phyloP scores from a whole-genome alignment of 1,140 invertebrate genomes.

The Philaenus spumarius region DNA sequence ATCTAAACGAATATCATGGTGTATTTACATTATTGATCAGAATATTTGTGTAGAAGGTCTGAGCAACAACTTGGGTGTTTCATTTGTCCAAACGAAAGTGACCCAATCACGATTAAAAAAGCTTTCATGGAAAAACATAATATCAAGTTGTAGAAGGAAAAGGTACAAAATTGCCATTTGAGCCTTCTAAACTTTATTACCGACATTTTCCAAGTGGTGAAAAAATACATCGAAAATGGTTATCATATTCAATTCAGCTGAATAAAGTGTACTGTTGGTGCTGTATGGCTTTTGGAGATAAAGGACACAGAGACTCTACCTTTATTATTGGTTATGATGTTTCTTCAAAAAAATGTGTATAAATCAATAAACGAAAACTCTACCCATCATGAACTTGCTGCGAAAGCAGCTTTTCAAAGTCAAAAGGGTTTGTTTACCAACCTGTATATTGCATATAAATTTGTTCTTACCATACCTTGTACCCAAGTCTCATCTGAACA shows the following conservation, averaged over 20 bases:
- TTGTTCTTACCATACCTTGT: slow-evolving; percentile 4
- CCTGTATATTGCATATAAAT: slow-evolving; percentile 18
- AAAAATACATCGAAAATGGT: slow-evolving; percentile 12
- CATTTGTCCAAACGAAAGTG: too few relatives aligned
- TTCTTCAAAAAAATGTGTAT: too few relatives aligned
- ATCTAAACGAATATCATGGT: too few relatives aligned
- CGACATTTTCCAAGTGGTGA: background rate
- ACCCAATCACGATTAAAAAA: too few relatives aligned
- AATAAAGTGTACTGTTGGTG: too few relatives aligned
- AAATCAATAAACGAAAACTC: slow-evolving; percentile 15
- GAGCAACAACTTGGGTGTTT: slow-evolving; percentile 1
- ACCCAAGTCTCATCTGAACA: slow-evolving; percentile 6
- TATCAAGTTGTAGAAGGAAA: too few relatives aligned
- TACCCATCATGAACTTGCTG: slow-evolving; percentile 13
- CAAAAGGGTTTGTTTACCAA: slow-evolving; percentile 17
- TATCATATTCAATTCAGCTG: slow-evolving; percentile 7
- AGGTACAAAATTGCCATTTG: too few relatives aligned
- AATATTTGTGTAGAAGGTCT: background rate
- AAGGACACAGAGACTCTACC: slow-evolving; percentile 13
- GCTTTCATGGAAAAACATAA: slow-evolving; percentile 12
- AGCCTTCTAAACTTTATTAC: slow-evolving; percentile 5
- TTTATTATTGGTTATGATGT: slow-evolving; percentile 19
- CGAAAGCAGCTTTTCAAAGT: too few relatives aligned
- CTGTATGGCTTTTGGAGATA: too few relatives aligned
- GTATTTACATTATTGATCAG: too few relatives aligned